phyloP scores from a whole-genome alignment of 1,140 invertebrate genomes.

The Myzus persicae region DNA sequence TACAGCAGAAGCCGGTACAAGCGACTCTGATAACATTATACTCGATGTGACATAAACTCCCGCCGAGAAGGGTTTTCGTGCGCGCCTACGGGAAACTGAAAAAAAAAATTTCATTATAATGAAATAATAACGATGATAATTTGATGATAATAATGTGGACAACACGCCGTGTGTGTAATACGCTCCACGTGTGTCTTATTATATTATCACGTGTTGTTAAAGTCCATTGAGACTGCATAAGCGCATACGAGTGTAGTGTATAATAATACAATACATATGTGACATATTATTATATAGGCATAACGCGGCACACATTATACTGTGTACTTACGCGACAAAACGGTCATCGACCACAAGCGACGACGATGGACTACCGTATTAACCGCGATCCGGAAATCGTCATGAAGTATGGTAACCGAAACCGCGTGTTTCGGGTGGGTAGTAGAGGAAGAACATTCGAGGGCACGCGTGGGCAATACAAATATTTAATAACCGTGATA shows the following conservation, averaged over 20 bases:
- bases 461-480: not conserved
- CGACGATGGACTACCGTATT: not conserved
- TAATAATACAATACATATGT: not conserved
- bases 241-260: not conserved
- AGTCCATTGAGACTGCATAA: not conserved
- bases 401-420: not conserved
- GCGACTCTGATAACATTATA: not conserved
- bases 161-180: not conserved
- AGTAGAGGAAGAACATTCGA: not conserved
- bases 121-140: conserved; percentile 9
- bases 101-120: not conserved
- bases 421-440: not conserved
- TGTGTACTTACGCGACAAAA: not conserved
- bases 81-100: not conserved
- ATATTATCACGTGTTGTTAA: not conserved
- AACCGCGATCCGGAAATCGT: not conserved
- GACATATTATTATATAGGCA: not conserved
- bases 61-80: not conserved
- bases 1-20: not conserved
- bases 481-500: not conserved
- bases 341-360: not conserved
- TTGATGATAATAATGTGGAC: not conserved
- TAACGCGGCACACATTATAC: not conserved
- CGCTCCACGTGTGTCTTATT: not conserved
- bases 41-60: not conserved